These are phyloP conservation scores for Hedya salicella DNA, from an alignment of 2,888 invertebrate species.

Conservation along the genomic window DNA sequence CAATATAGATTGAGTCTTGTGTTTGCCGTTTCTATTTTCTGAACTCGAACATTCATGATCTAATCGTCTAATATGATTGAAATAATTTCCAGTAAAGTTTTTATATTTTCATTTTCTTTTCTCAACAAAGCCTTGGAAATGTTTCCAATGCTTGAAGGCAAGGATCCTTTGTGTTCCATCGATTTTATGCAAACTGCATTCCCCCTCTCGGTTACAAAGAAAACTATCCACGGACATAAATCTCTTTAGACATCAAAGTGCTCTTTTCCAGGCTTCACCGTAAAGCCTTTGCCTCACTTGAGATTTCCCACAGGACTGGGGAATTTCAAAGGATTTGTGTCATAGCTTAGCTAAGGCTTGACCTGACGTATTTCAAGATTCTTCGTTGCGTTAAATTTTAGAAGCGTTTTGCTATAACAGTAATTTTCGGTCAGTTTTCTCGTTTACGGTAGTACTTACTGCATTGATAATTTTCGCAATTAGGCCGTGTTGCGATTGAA, in stretches of 20 bases:
- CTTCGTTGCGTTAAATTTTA: background rate
- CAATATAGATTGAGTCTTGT: too few species aligned
- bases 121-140: background rate
- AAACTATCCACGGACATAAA: conserved; percentile 35
- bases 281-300: conserved; percentile 31
- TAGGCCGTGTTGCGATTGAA: conserved; percentile 33
- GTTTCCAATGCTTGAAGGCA: background rate
- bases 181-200: conserved; percentile 44
- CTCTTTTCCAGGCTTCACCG: conserved; percentile 35
- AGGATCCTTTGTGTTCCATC: conserved; percentile 36
- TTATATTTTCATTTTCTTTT: conserved; percentile 4
- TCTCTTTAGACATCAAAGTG: conserved; percentile 39
- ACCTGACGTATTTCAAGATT: conserved; percentile 8
- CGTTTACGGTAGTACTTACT: conserved; percentile 16
- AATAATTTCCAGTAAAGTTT: background rate
- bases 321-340: conserved; percentile 38
- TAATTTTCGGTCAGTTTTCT: conserved; percentile 27
- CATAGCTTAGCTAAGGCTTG: conserved; percentile 22
- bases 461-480: conserved; percentile 35
- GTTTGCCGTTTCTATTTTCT: too few species aligned
- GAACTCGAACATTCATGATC: too few species aligned
- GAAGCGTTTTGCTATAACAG: conserved; percentile 20
- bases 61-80: too few species aligned
- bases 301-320: conserved; percentile 39
- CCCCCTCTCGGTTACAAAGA: conserved; percentile 38